Percentiles rank a stretch among this genome's conserved stretches.
Evolutionary conservation across 2,113 vertebrate genomes (phyloP).

Genomic region (Centropristis striata): DNA sequence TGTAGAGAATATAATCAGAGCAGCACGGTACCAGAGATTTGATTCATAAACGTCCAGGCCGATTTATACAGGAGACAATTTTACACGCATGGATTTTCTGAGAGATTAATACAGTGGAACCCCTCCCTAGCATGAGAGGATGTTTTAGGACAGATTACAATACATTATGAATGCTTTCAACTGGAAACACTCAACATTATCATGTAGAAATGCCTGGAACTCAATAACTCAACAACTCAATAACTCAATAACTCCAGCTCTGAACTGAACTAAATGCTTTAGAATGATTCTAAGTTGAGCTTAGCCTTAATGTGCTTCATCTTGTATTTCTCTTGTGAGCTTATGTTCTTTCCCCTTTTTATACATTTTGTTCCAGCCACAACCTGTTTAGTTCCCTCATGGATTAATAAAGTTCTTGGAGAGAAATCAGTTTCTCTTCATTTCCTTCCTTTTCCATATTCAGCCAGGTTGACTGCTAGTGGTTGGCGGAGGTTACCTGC

Average conservation of each 20-base stretch:
- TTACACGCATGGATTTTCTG: conserved; percentile 16
- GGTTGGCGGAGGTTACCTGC: conserved; percentile 30
- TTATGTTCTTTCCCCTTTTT: background rate
- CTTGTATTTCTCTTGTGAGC: background rate
- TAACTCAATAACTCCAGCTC: background rate
- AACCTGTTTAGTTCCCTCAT: background rate
- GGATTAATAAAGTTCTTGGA: background rate
- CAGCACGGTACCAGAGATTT: background rate
- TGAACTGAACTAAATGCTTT: background rate
- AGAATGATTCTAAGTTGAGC: background rate
- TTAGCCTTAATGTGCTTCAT: background rate
- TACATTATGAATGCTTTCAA: conserved; percentile 1
- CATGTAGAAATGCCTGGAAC: background rate
- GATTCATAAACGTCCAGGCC: background rate
- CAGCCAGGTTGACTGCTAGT: conserved; percentile 4
- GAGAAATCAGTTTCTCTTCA: background rate
- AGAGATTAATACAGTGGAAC: conserved; percentile 5
- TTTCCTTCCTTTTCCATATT: background rate
- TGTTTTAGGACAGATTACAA: conserved; percentile 29
- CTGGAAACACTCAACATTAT: background rate
- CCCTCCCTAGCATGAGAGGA: background rate
- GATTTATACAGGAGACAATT: conserved; percentile 15
- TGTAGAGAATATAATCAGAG: background rate
- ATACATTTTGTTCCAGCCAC: background rate
- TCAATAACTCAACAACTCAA: background rate